Percentiles rank a stretch among this genome's conserved stretches.
Conservation (phyloP, 2,113 vertebrate genomes). For the Ailuropoda melanoleuca region DNA sequence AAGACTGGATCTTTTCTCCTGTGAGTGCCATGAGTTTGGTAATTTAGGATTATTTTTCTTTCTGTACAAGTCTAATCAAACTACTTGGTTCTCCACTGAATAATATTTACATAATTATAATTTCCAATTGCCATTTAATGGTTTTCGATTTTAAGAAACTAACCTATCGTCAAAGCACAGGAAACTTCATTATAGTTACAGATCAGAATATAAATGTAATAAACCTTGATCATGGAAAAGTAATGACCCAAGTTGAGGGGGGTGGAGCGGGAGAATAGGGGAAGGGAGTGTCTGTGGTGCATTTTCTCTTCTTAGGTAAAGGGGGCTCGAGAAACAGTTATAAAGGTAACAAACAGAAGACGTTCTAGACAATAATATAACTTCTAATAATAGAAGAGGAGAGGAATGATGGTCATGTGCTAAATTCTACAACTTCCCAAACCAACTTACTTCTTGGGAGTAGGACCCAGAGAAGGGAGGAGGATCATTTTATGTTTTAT, state of each 20-base stretch:
- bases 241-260: background rate
- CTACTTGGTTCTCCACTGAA: slow-evolving; percentile 62
- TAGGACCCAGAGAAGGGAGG: background rate
- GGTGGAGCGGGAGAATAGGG: background rate
- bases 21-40: background rate
- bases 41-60: slow-evolving; percentile 63
- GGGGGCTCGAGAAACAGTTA: background rate
- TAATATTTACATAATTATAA: slow-evolving; percentile 77
- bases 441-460: background rate
- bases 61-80: slow-evolving; percentile 74
- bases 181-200: slow-evolving; percentile 66
- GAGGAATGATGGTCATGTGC: background rate
- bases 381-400: background rate
- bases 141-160: slow-evolving; percentile 67
- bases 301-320: background rate
- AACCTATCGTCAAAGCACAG: slow-evolving; percentile 64
- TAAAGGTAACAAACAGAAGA: background rate
- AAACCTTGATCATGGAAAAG: slow-evolving; percentile 52
- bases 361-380: background rate
- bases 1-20: slow-evolving; percentile 20
- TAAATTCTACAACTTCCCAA: slow-evolving; percentile 21
- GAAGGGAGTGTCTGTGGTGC: background rate
- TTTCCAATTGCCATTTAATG: slow-evolving; percentile 73
- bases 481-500: background rate
- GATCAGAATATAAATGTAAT: slow-evolving; percentile 68